Evolutionary conservation across 2,113 vertebrate species (phyloP).

Genomic region (Mesembrinibis cayennensis): DNA sequence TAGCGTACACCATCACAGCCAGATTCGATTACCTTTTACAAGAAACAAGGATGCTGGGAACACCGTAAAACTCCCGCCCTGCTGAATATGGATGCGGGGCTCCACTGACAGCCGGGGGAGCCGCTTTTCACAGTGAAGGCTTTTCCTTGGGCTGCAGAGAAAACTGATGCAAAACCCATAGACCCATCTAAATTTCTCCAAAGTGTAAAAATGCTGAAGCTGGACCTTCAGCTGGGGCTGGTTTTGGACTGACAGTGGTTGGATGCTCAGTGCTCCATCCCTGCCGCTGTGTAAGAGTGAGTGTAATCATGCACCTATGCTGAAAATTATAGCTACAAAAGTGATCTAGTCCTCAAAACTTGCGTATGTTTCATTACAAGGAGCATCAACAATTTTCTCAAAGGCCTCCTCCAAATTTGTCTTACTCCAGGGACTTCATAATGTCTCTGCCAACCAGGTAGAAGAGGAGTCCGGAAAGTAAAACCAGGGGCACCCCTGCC

Average conservation of each 20-base stretch:
- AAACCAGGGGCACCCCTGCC: conserved; percentile 78
- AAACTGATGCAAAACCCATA: not conserved
- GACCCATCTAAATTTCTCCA: not conserved
- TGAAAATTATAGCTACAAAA: not conserved
- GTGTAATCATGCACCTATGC: not conserved
- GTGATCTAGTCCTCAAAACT: not conserved
- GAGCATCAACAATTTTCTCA: not conserved
- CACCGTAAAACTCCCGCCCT: not conserved
- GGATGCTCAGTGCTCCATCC: not conserved
- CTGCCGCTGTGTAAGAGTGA: not conserved
- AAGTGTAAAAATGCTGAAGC: not conserved
- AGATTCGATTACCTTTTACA: conserved; percentile 41
- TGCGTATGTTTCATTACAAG: not conserved
- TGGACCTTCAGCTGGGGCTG: not conserved
- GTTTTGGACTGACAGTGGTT: not conserved
- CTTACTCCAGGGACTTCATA: conserved; percentile 54
- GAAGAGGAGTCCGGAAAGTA: conserved; percentile 83
- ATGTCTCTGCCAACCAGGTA: conserved; percentile 76
- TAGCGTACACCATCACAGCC: not conserved
- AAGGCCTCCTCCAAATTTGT: not conserved
- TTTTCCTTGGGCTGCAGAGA: not conserved
- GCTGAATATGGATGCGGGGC: conserved; percentile 10
- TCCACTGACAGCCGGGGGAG: not conserved
- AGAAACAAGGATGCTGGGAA: conserved; percentile 48
- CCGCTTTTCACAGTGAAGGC: not conserved